Evolutionary conservation across 1,140 invertebrate genomes (phyloP), one percentile per base, ranked within the genome.

Genomic region (Camponotus vicinus): DNA sequence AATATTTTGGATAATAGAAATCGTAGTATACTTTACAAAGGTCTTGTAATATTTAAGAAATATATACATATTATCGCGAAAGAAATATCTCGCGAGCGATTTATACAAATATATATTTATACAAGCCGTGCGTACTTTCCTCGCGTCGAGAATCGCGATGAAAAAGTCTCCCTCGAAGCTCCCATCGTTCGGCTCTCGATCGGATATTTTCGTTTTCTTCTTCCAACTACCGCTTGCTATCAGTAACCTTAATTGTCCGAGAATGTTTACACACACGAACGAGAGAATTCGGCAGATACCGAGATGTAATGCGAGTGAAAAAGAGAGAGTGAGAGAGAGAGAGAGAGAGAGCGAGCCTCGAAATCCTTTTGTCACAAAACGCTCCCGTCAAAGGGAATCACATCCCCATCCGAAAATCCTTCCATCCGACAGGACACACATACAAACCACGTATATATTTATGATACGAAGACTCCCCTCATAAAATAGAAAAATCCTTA

Each of bases 261-360:
- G 57, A 86, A 88, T 85, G 13, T 40, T 82, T 85, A 82, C 76
- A 80, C 76, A 80, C 80, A 52, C 49, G 11, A 86, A 78, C 70
- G 40, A n/a, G 42, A 32, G 42, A 64, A 42, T 70, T 27, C 37
- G 49, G 18, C 66, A 64, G 8, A 66, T 7, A 75, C n/a, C 32
- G 45, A 76, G 42, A 77, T 34, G 80, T 80, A 55, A 52, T 49
- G 61, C 69, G 61, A 57, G 70, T 66, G 52, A 76, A n/a, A 52
- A 4, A 76, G 34, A 40, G 37, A 40, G 3, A 40, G 37, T 2
- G 3, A 40, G 37, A 40, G 3, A 40, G 37, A 40, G 3, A 40
- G 37, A 40, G 3, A 40, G 37, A 40, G 3, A 40, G 37, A 40
- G 37, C 0, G 37, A 70, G 66, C 63, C 67, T 71, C 49, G 64